These are phyloP conservation scores for Drosophila littoralis DNA, from an alignment of 1,140 invertebrate genomes.

Conservation along the genomic window DNA sequence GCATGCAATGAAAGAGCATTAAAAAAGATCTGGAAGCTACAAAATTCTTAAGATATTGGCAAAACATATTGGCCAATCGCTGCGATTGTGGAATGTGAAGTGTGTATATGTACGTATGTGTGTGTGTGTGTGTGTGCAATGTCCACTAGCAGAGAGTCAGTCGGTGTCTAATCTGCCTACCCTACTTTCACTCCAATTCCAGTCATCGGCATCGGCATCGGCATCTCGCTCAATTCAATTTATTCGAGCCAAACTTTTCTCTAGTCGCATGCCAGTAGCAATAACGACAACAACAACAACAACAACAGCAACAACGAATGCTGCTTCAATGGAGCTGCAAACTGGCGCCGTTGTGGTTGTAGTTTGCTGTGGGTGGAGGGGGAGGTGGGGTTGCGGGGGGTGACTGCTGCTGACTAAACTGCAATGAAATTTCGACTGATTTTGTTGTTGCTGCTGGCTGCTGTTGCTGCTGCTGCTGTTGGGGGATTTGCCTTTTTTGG, in stretches of 20 bases:
- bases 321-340: constrained; percentile 41
- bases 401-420: constrained; percentile 43
- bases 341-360: constrained; percentile 46
- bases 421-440: constrained; percentile 73
- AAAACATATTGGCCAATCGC: constrained; percentile 16
- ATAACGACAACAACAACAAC: constrained; percentile 17
- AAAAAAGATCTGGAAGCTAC: neutral
- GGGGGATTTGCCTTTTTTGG: constrained; percentile 78
- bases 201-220: constrained; percentile 59
- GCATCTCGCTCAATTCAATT: constrained; percentile 79
- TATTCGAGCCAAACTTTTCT: constrained; percentile 72
- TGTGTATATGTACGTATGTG: constrained; percentile 3
- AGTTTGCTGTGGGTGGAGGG: constrained; percentile 17
- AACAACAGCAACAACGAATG: constrained; percentile 22
- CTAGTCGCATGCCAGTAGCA: constrained; percentile 52
- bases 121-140: constrained; percentile 18
- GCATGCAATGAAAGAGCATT: constrained; percentile 4
- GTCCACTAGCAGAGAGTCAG: constrained; percentile 32
- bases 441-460: constrained; percentile 45
- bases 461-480: constrained; percentile 38
- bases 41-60: constrained; percentile 5
- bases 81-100: constrained; percentile 33
- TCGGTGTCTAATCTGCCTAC: constrained; percentile 75
- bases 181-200: constrained; percentile 82
- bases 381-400: neutral